Percentiles rank a stretch among this genome's conserved stretches.
These are phyloP conservation scores for Diaperis boleti DNA, from an alignment of 2,888 invertebrate genomes.

Conservation along the genomic window DNA sequence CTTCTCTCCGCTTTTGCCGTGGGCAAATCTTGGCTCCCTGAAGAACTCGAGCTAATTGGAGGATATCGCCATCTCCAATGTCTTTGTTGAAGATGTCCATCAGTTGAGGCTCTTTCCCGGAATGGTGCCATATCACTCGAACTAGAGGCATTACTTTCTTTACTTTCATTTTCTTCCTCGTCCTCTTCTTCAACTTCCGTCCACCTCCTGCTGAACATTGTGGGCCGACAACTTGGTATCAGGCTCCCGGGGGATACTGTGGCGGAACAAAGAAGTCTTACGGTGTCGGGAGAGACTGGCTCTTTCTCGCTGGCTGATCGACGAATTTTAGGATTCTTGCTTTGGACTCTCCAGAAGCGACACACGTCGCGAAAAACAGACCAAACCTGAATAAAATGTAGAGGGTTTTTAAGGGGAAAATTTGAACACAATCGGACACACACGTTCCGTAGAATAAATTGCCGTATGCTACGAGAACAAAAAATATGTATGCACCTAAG, in stretches of 20 bases:
- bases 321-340: conserved; percentile 75
- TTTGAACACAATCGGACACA: no score
- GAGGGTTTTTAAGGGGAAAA: no score
- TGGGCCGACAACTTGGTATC: conserved; percentile 55
- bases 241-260: conserved; percentile 58
- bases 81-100: conserved; percentile 73
- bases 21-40: conserved; percentile 59
- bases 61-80: conserved; percentile 73
- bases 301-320: conserved; percentile 72
- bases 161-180: conserved; percentile 68
- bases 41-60: conserved; percentile 62
- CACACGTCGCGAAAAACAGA: conserved; percentile 82
- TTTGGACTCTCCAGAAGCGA: conserved; percentile 80
- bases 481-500: no score
- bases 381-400: no score
- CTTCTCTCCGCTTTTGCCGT: conserved; percentile 72
- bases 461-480: no score
- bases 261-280: conserved; percentile 66
- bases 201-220: conserved; percentile 68
- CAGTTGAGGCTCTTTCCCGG: conserved; percentile 81
- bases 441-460: no score
- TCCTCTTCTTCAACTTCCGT: conserved; percentile 76
- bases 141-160: conserved; percentile 58
- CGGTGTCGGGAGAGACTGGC: conserved; percentile 68
- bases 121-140: conserved; percentile 69